Evolutionary conservation across 2,113 vertebrate genomes (phyloP).

Genomic region (Campylorhamphus procurvoides): DNA sequence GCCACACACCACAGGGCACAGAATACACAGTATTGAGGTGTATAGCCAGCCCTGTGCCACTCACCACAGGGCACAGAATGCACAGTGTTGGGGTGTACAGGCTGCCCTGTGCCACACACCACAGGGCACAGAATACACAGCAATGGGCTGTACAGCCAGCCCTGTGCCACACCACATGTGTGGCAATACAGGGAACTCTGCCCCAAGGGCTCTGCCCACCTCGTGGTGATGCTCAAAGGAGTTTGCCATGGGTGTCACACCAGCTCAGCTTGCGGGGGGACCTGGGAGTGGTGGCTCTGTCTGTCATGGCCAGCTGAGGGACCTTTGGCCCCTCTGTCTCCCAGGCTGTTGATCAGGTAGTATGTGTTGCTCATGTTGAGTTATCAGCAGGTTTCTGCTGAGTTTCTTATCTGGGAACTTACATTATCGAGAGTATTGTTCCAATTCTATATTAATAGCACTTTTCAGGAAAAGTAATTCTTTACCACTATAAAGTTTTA

Average conservation of each 20-base stretch:
- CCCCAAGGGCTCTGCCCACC: neutral
- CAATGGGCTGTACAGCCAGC: fast-evolving
- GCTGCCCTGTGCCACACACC: too few species aligned
- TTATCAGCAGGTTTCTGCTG: neutral
- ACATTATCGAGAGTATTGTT: neutral
- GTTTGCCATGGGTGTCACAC: neutral
- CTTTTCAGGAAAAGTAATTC: neutral
- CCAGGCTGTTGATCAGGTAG: neutral
- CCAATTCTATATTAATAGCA: neutral
- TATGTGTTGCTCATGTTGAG: neutral
- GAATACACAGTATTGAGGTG: too few species aligned
- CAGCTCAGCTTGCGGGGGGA: neutral
- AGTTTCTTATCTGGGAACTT: neutral
- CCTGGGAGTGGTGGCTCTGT: neutral
- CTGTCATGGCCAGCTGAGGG: neutral
- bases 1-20: too few species aligned
- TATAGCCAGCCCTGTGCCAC: too few species aligned
- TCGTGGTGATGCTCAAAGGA: fast-evolving
- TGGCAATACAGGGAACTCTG: fast-evolving
- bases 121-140: too few species aligned
- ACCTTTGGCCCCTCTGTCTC: neutral
- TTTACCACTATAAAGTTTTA: neutral
- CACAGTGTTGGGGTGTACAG: too few species aligned
- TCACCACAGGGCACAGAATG: too few species aligned
- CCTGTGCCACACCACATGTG: fast-evolving